phyloP scores from a whole-genome alignment of 2,797 vertebrate genomes.

The Corythornis leucogaster region DNA sequence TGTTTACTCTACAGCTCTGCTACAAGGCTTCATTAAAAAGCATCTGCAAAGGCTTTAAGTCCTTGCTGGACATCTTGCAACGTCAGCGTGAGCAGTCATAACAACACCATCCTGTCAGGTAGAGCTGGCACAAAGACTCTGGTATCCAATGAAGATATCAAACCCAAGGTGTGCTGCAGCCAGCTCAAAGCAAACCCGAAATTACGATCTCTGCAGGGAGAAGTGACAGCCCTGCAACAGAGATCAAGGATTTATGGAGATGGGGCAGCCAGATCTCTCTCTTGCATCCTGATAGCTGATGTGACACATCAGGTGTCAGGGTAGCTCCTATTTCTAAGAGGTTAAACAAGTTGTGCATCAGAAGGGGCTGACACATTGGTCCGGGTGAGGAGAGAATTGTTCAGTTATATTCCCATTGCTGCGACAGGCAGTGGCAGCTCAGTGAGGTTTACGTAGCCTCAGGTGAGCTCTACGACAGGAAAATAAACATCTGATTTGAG shows the following conservation, averaged over 20 bases:
- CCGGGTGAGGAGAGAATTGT: slow-evolving; percentile 41
- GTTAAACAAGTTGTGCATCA: slow-evolving; percentile 42
- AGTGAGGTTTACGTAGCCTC: slow-evolving; percentile 5
- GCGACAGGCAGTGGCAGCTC: slow-evolving; percentile 54
- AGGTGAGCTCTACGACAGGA: slow-evolving; percentile 57
- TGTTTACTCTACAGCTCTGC: background rate
- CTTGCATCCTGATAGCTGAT: slow-evolving; percentile 62
- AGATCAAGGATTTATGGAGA: slow-evolving; percentile 72
- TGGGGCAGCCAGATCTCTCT: slow-evolving; percentile 51
- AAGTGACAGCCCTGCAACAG: slow-evolving; percentile 55
- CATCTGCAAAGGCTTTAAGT: background rate
- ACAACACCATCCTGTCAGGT: background rate
- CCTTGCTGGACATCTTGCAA: background rate
- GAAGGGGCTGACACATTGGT: slow-evolving; percentile 55
- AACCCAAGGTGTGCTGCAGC: background rate
- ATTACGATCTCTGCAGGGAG: slow-evolving; percentile 41
- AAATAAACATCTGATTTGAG: slow-evolving; percentile 18
- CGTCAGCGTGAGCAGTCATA: background rate
- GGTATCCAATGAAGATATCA: slow-evolving; percentile 10
- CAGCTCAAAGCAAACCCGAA: slow-evolving; percentile 46
- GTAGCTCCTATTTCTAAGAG: slow-evolving; percentile 62
- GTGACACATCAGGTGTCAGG: slow-evolving; percentile 63
- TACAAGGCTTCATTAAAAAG: background rate
- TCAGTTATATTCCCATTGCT: slow-evolving; percentile 55
- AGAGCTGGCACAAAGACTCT: background rate